Evolutionary conservation across 2,797 vertebrate species (phyloP).

Genomic region (Sebastes minor): DNA sequence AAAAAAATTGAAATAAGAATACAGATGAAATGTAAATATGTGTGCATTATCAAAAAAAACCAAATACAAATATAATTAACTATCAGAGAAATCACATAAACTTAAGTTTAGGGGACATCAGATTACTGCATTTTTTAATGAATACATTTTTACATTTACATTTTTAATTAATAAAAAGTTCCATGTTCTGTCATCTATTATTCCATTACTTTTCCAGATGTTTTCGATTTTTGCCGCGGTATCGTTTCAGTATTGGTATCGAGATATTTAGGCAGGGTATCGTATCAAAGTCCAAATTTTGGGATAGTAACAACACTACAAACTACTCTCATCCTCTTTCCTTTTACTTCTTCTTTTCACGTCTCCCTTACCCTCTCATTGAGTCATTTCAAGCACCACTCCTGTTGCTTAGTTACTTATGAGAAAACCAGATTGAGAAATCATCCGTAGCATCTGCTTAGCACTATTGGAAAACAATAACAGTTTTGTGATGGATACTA

Average conservation of each 20-base stretch:
- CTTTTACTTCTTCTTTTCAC: neutral
- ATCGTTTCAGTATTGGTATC: neutral
- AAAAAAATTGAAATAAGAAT: neutral
- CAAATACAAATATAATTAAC: neutral
- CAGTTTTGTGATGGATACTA: neutral
- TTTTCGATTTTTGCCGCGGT: neutral
- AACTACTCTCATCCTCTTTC: neutral
- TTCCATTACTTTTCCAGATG: neutral
- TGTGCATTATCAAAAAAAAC: neutral
- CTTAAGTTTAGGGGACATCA: neutral
- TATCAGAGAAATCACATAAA: neutral
- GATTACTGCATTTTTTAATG: neutral
- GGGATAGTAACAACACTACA: neutral
- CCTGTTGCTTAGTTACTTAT: constrained; percentile 4
- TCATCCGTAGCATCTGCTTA: neutral
- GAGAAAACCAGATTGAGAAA: neutral
- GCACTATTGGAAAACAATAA: neutral
- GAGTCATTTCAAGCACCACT: neutral
- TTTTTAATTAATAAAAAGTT: neutral
- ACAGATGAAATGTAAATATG: neutral
- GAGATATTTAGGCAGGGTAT: neutral
- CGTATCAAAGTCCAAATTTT: neutral
- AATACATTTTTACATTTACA: neutral
- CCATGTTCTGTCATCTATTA: neutral
- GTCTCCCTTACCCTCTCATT: neutral